A percentile compares a stretch with the other conserved stretches of the same genome.
Conservation (phyloP, 2,888 invertebrate genomes). For the Venusia cambrica region DNA sequence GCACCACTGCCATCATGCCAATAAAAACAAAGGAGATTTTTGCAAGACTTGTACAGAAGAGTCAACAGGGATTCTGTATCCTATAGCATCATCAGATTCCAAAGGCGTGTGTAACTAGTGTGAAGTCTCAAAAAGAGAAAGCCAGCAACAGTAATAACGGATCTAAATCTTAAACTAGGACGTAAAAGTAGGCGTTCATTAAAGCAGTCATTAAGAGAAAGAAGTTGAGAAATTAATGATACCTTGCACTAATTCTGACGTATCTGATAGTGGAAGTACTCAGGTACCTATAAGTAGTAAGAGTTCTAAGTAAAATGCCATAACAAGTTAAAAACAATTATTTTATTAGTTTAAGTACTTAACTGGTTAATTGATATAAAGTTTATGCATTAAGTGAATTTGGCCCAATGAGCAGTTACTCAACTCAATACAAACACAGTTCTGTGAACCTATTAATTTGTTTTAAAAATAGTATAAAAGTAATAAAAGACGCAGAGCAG, state of each 20-base stretch:
- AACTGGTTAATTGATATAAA: no score
- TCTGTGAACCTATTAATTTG: no score
- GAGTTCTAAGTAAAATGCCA: slow-evolving; percentile 26
- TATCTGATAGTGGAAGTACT: slow-evolving; percentile 38
- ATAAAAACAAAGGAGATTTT: slow-evolving; percentile 41
- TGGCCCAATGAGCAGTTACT: no score
- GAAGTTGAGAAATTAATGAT: slow-evolving; percentile 60
- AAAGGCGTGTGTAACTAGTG: slow-evolving; percentile 32
- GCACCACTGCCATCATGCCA: slow-evolving; percentile 17
- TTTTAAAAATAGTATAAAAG: no score
- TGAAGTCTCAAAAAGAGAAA: slow-evolving; percentile 41
- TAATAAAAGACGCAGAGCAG: no score
- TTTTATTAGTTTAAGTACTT: slow-evolving; percentile 20
- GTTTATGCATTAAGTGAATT: no score
- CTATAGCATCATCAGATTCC: slow-evolving; percentile 34
- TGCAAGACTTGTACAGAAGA: slow-evolving; percentile 45
- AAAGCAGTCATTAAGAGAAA: slow-evolving; percentile 52
- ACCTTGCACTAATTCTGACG: slow-evolving; percentile 46
- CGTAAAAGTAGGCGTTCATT: slow-evolving; percentile 41
- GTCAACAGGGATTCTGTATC: slow-evolving; percentile 50
- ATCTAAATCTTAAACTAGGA: slow-evolving; percentile 46
- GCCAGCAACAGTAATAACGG: slow-evolving; percentile 35
- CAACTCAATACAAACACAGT: no score
- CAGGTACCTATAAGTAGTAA: no score
- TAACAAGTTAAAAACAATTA: slow-evolving; percentile 26